Evolutionary conservation across 2,888 invertebrate genomes (phyloP).

Genomic region (Melipona beecheii): DNA sequence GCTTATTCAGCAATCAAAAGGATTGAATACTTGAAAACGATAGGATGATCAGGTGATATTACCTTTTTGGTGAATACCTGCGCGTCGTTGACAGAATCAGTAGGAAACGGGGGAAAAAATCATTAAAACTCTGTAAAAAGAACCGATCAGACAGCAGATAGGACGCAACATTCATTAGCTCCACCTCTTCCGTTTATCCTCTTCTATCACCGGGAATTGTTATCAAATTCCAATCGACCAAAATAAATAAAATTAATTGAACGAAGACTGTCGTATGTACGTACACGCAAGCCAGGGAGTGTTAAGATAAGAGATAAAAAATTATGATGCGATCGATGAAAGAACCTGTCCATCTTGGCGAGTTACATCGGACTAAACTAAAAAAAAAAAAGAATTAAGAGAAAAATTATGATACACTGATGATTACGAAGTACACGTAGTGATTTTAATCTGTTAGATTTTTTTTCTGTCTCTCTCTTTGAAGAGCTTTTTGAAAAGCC

Average conservation of each 20-base stretch:
- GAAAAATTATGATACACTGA: neutral
- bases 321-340: constrained; percentile 33
- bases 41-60: constrained; percentile 74
- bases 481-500: neutral
- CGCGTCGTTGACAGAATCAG: constrained; percentile 77
- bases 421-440: neutral
- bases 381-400: neutral
- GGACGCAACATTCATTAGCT: constrained; percentile 57
- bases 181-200: constrained; percentile 3
- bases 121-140: constrained; percentile 74
- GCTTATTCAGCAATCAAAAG: constrained; percentile 46
- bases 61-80: constrained; percentile 80
- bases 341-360: constrained; percentile 10
- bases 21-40: constrained; percentile 34
- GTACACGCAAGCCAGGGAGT: constrained; percentile 28
- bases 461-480: neutral
- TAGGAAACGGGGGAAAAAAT: constrained; percentile 77
- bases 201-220: neutral
- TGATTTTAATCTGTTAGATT: neutral
- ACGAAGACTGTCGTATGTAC: neutral
- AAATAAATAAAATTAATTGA: constrained; percentile 13
- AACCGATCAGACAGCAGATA: constrained; percentile 68
- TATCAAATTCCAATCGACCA: neutral
- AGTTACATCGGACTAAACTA: neutral
- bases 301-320: constrained; percentile 1